Conservation (phyloP, 2,888 invertebrate species). For the Macrophya annulata region DNA sequence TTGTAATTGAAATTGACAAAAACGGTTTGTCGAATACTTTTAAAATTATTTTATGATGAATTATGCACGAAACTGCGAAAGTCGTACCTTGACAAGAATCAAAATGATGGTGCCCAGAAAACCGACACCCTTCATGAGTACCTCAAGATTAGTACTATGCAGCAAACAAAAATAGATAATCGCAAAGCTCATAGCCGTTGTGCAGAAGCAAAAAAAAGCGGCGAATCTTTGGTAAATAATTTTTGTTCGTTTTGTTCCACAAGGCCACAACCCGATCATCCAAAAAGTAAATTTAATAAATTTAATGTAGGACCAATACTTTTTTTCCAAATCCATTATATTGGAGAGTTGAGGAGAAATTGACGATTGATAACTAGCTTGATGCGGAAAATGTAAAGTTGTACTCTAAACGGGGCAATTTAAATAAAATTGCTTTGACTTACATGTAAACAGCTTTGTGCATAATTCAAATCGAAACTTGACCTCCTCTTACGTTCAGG, state of each 20-base stretch:
- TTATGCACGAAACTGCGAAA: neutral
- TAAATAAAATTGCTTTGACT: constrained; percentile 24
- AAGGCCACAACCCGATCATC: constrained; percentile 61
- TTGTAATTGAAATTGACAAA: too few species aligned
- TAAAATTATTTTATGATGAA: neutral
- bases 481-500: constrained; percentile 15
- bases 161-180: constrained; percentile 61
- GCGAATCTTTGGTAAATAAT: constrained; percentile 49
- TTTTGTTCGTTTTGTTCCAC: constrained; percentile 42
- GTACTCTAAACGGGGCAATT: neutral
- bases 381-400: neutral
- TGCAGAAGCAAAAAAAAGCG: constrained; percentile 48
- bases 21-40: neutral
- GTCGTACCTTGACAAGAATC: constrained; percentile 24
- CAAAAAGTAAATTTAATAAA: constrained; percentile 55
- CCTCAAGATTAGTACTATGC: constrained; percentile 59
- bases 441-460: constrained; percentile 7
- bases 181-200: constrained; percentile 57
- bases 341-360: neutral
- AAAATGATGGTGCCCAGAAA: constrained; percentile 1
- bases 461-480: constrained; percentile 25
- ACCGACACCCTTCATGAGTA: constrained; percentile 51
- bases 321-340: constrained; percentile 25
- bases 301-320: constrained; percentile 60
- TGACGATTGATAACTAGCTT: neutral